phyloP scores from a whole-genome alignment of 1,140 invertebrate genomes.

The Calliphora vicina region DNA sequence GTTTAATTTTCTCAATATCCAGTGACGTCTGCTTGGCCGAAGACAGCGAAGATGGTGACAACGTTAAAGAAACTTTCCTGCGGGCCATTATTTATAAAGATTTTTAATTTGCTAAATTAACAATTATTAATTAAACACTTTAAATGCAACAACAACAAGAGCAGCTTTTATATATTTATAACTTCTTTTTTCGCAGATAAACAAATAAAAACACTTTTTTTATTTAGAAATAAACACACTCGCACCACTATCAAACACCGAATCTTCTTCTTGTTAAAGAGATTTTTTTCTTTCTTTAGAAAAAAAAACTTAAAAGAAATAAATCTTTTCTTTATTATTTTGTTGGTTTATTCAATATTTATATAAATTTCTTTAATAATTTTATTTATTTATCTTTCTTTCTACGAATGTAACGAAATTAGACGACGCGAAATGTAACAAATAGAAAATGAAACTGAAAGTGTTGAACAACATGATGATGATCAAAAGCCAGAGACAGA shows the following conservation, averaged over 20 bases:
- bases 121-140: background rate
- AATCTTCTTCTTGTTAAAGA: background rate
- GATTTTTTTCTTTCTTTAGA: background rate
- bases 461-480: constrained; percentile 15
- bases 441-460: constrained; percentile 42
- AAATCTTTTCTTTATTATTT: constrained; percentile 6
- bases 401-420: background rate
- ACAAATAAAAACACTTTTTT: too few relatives aligned
- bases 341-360: background rate
- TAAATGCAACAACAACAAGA: background rate
- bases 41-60: constrained; percentile 33
- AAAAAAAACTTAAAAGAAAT: background rate
- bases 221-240: background rate
- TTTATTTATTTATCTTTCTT: background rate
- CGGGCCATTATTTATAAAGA: constrained; percentile 45
- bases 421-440: background rate
- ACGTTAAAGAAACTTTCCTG: constrained; percentile 49
- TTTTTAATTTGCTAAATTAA: background rate
- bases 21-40: constrained; percentile 48
- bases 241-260: background rate
- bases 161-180: background rate
- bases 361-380: background rate
- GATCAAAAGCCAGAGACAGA: constrained; percentile 23
- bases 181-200: too few relatives aligned
- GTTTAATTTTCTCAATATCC: constrained; percentile 60